A percentile compares a stretch with the other conserved stretches of the same genome.
Conservation (phyloP, 2,797 vertebrate species). For the Danio choprae region DNA sequence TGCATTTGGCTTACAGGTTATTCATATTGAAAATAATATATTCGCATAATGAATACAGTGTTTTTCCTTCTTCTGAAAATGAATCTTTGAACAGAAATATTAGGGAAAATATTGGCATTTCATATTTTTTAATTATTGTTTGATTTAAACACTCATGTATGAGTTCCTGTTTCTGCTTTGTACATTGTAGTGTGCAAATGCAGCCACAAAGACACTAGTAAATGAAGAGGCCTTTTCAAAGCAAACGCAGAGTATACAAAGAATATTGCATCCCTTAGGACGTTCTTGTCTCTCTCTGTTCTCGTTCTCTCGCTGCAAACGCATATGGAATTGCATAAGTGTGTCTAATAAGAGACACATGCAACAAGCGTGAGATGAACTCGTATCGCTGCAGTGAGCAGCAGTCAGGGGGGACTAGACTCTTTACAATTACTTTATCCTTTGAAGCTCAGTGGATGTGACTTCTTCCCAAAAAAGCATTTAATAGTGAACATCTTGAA, state of each 20-base stretch:
- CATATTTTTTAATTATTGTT: neutral
- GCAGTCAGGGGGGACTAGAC: conserved; percentile 64
- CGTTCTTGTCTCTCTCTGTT: neutral
- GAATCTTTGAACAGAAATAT: neutral
- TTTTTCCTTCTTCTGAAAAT: neutral
- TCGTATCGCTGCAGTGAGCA: conserved; percentile 74
- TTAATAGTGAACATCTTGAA: neutral
- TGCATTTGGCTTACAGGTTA: neutral
- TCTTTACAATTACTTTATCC: no score
- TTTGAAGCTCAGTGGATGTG: no score
- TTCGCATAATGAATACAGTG: no score
- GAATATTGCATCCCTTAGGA: neutral
- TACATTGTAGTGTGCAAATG: neutral
- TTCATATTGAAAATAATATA: neutral
- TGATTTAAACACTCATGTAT: neutral
- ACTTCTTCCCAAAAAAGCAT: conserved; percentile 5
- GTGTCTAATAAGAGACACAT: conserved; percentile 74
- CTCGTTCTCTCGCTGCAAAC: conserved; percentile 63
- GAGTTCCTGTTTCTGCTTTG: conserved; percentile 2
- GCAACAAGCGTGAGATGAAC: conserved; percentile 79
- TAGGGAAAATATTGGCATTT: neutral
- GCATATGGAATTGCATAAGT: conserved; percentile 73
- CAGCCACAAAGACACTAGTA: neutral
- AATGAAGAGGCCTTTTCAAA: neutral
- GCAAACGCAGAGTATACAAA: neutral